These are phyloP conservation scores for Hydrochoerus hydrochaeris DNA, from an alignment of 2,113 vertebrate genomes.

Conservation along the genomic window DNA sequence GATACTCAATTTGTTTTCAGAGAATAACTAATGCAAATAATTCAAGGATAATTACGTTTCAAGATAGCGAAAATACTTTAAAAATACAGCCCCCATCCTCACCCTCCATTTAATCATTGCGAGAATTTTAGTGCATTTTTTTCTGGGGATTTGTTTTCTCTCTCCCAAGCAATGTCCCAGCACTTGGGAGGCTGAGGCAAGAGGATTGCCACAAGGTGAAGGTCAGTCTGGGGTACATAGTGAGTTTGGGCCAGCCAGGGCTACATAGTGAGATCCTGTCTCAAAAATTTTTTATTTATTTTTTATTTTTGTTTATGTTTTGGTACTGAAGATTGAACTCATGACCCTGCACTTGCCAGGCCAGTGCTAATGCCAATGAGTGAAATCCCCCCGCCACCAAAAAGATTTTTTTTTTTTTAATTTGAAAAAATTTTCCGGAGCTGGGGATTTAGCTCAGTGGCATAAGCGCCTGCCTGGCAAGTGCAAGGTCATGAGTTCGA, in stretches of 20 bases:
- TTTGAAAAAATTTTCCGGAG: neutral
- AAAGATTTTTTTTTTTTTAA: neutral
- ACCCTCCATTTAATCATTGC: neutral
- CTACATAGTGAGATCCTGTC: neutral
- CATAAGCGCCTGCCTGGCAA: too few species aligned
- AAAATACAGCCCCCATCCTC: neutral
- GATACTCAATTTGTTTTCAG: conserved; percentile 42
- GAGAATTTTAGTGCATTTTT: conserved; percentile 50
- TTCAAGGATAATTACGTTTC: neutral
- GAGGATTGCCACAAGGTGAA: neutral
- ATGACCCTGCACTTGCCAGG: too few species aligned
- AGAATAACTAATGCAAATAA: conserved; percentile 32
- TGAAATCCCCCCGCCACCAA: too few species aligned
- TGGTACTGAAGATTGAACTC: too few species aligned
- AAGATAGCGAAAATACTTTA: conserved; percentile 25
- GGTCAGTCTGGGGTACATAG: neutral
- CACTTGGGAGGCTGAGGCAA: neutral
- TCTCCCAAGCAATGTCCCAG: neutral
- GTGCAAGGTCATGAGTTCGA: too few species aligned
- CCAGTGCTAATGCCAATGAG: too few species aligned
- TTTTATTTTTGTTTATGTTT: too few species aligned
- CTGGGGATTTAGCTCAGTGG: too few species aligned
- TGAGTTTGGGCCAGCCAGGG: too few species aligned
- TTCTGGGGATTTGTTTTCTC: neutral
- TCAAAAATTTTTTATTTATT: neutral